Conservation (phyloP, 2,888 invertebrate genomes). For the Meteorus cinctellus region DNA sequence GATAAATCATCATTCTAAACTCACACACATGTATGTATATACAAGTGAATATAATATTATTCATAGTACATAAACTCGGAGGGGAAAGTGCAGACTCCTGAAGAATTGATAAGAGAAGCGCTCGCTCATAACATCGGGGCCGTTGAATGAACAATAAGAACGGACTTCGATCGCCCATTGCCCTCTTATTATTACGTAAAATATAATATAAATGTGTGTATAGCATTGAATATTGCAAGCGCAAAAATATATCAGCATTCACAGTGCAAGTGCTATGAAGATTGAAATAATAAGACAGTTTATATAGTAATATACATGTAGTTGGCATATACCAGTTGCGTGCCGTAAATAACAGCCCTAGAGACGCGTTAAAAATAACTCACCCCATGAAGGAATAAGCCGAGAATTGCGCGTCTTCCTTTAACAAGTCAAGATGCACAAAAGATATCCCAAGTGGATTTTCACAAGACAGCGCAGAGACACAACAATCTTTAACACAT, state of each 20-base stretch:
- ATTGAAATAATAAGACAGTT: slow-evolving; percentile 16
- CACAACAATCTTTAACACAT: slow-evolving; percentile 9
- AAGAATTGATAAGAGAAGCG: not conserved
- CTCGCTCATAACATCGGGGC: slow-evolving; percentile 34
- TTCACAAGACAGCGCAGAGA: not conserved
- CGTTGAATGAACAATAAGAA: slow-evolving; percentile 36
- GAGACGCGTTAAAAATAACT: slow-evolving; percentile 44
- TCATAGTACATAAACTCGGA: not conserved
- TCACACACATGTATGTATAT: not conserved
- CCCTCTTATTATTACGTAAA: not conserved
- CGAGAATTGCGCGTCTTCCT: slow-evolving; percentile 30
- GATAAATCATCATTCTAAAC: slow-evolving; percentile 9
- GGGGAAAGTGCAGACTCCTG: slow-evolving; percentile 11
- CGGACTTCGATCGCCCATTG: slow-evolving; percentile 27
- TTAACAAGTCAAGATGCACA: slow-evolving; percentile 17
- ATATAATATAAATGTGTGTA: not conserved
- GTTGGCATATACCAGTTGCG: slow-evolving; percentile 38
- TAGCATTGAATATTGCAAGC: not conserved
- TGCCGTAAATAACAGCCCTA: slow-evolving; percentile 44
- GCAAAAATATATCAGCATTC: not conserved
- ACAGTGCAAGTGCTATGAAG: not conserved
- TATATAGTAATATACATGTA: not conserved
- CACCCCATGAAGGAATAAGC: slow-evolving; percentile 42
- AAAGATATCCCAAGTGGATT: slow-evolving; percentile 6
- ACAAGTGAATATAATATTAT: not conserved